Percentiles rank a stretch among this genome's conserved stretches.
These are phyloP conservation scores for Luperina nickerlii DNA, from an alignment of 2,888 invertebrate genomes.

Conservation along the genomic window DNA sequence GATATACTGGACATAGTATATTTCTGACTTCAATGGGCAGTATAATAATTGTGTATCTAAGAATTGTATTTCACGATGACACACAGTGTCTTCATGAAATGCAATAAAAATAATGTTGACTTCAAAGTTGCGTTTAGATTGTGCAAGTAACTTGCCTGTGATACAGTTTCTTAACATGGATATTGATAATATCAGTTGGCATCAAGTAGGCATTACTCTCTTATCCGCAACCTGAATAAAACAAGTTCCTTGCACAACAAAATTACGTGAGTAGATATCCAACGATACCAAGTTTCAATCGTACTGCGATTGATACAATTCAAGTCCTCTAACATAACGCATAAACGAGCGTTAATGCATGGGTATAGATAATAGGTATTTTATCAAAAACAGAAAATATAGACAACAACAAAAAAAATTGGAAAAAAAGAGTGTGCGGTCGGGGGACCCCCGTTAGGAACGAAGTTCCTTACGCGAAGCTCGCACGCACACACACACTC, in stretches of 20 bases:
- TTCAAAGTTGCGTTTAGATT: slow-evolving; percentile 9
- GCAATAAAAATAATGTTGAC: neutral
- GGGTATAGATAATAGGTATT: neutral
- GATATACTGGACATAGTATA: slow-evolving; percentile 55
- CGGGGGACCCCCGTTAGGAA: too few species aligned
- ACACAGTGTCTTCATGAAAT: slow-evolving; percentile 31
- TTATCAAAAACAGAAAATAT: neutral
- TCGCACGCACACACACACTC: too few species aligned
- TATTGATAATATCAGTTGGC: neutral
- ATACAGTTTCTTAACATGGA: neutral
- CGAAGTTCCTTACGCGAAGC: too few species aligned
- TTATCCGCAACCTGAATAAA: neutral
- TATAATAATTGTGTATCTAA: slow-evolving; percentile 54
- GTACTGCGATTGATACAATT: neutral
- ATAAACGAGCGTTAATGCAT: neutral
- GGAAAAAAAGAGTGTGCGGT: neutral
- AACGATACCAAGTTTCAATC: neutral
- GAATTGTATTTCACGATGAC: slow-evolving; percentile 29
- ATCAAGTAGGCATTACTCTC: neutral
- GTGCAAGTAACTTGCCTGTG: slow-evolving; percentile 8
- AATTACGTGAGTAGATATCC: slow-evolving; percentile 16
- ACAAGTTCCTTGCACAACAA: slow-evolving; percentile 5
- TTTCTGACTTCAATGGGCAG: slow-evolving; percentile 46
- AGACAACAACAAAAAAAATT: neutral
- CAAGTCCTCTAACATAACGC: neutral